phyloP scores from a whole-genome alignment of 2,113 vertebrate genomes.

The Entelurus aequoreus region DNA sequence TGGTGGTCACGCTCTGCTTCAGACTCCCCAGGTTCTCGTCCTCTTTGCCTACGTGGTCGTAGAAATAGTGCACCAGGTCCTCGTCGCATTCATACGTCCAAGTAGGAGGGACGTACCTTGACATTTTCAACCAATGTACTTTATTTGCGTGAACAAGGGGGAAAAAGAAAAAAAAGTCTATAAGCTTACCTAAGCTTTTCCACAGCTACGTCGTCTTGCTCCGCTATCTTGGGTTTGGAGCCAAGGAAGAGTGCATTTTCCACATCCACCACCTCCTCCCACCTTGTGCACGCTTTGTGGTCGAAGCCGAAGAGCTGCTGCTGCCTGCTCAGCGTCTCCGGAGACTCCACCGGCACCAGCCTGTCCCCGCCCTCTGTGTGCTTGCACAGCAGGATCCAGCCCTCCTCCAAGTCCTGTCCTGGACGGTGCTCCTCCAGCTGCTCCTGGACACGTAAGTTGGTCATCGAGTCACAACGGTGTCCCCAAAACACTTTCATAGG shows the following conservation, averaged over 20 bases:
- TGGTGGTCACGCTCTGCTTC: constrained; percentile 95
- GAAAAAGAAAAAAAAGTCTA: too few relatives aligned
- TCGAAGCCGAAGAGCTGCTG: constrained; percentile 92
- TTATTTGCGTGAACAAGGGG: not conserved
- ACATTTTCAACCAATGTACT: constrained; percentile 1
- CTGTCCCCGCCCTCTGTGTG: constrained; percentile 88
- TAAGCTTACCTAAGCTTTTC: constrained; percentile 83
- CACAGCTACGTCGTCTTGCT: constrained; percentile 79
- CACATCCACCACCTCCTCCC: constrained; percentile 93
- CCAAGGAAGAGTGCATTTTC: constrained; percentile 84
- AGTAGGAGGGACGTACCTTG: constrained; percentile 85
- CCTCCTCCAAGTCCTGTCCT: constrained; percentile 83
- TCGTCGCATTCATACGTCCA: constrained; percentile 96
- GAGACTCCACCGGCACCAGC: constrained; percentile 87
- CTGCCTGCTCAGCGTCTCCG: constrained; percentile 81
- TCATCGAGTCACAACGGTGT: not conserved
- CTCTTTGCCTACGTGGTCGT: constrained; percentile 91
- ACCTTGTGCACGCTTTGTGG: constrained; percentile 86
- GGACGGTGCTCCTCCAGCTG: constrained; percentile 86
- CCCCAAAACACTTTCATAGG: not conserved
- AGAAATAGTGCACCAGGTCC: constrained; percentile 92
- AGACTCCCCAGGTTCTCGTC: constrained; percentile 93
- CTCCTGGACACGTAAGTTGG: constrained; percentile 68
- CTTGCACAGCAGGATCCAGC: constrained; percentile 91
- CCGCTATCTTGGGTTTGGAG: constrained; percentile 78